Evolutionary conservation across 2,797 vertebrate species (phyloP).

Genomic region (Intellagama lesueurii): DNA sequence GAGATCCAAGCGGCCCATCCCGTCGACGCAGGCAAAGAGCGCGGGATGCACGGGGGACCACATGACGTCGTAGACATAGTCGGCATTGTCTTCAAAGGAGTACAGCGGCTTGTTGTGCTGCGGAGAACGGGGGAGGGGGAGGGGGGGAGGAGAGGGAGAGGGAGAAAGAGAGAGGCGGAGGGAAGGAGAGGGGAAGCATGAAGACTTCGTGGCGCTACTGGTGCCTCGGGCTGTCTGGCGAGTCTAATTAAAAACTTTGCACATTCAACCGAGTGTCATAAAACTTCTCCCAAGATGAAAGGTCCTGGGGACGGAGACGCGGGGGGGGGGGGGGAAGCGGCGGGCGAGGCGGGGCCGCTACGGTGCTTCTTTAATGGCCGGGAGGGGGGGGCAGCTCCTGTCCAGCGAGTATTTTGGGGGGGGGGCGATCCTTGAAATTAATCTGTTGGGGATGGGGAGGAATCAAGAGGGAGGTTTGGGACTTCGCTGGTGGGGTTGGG

Average conservation of each 20-base stretch:
- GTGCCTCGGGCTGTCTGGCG: slow-evolving; percentile 96
- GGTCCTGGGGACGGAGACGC: slow-evolving; percentile 80
- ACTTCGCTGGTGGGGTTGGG: neutral
- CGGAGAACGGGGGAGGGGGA: slow-evolving; percentile 26
- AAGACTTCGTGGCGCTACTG: slow-evolving; percentile 92
- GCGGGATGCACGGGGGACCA: slow-evolving; percentile 97
- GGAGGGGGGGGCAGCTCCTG: slow-evolving; percentile 77
- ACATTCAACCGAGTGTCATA: slow-evolving; percentile 94
- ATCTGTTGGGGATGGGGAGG: slow-evolving; percentile 16
- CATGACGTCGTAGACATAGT: slow-evolving; percentile 98
- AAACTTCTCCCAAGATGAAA: slow-evolving; percentile 93
- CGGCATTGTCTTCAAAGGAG: slow-evolving; percentile 98
- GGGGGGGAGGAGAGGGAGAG: slow-evolving; percentile 54
- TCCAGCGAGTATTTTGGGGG: slow-evolving; percentile 76
- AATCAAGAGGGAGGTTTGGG: slow-evolving; percentile 49
- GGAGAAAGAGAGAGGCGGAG: slow-evolving; percentile 50
- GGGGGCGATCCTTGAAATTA: slow-evolving; percentile 46
- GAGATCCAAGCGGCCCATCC: slow-evolving; percentile 95
- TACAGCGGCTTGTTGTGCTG: slow-evolving; percentile 98
- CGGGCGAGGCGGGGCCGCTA: slow-evolving; percentile 82
- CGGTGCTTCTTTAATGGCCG: slow-evolving; percentile 81
- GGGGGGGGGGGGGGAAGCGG: slow-evolving; percentile 71
- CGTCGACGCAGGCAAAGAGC: slow-evolving; percentile 94
- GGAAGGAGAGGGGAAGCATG: slow-evolving; percentile 69
- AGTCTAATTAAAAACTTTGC: slow-evolving; percentile 98